A percentile compares a stretch with the other conserved stretches of the same genome.
Evolutionary conservation across 2,113 vertebrate species (phyloP).

Genomic region (Leucopternis melanops): DNA sequence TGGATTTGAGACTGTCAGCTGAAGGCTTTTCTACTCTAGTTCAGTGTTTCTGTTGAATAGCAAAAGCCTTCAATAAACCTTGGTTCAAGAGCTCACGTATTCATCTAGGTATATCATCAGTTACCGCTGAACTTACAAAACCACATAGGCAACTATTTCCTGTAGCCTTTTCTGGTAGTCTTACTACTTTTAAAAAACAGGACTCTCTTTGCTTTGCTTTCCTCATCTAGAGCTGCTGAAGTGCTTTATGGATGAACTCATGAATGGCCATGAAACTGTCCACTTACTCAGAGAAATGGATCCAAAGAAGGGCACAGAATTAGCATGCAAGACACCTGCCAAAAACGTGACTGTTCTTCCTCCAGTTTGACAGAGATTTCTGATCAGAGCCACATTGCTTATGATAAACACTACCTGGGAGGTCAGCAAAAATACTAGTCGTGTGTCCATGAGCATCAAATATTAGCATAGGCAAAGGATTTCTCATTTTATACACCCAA

Average conservation of each 20-base stretch:
- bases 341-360: not conserved
- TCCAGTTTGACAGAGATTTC: not conserved
- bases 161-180: not conserved
- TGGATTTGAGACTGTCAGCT: not conserved
- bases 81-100: not conserved
- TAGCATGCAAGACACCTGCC: not conserved
- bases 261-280: not conserved
- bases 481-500: not conserved
- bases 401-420: not conserved
- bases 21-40: not conserved
- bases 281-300: not conserved
- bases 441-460: not conserved
- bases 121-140: not conserved
- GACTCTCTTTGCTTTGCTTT: not conserved
- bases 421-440: not conserved
- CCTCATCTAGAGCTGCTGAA: not conserved
- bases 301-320: not conserved
- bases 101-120: not conserved
- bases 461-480: not conserved
- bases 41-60: not conserved
- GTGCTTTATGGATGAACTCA: not conserved
- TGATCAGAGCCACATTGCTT: not conserved
- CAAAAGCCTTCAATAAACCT: not conserved
- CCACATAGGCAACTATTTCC: not conserved
- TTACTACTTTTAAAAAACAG: not conserved